phyloP scores from a whole-genome alignment of 2,113 vertebrate species.

The Chionodraco myersi region DNA sequence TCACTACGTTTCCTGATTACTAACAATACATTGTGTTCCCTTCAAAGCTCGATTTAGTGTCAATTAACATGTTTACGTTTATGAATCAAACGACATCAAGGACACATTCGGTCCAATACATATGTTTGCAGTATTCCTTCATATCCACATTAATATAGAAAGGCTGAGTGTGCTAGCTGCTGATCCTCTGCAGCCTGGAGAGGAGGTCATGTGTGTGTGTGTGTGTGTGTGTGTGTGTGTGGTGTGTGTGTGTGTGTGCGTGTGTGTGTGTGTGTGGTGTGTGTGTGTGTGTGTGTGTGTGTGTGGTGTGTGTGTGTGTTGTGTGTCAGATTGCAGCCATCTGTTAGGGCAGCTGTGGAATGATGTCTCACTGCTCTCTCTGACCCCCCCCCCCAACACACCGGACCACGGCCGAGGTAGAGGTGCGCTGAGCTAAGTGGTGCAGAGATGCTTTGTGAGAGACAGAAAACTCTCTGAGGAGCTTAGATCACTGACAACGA shows the following conservation, averaged over 20 bases:
- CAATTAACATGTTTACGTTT: too few relatives aligned
- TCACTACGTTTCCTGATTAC: too few relatives aligned
- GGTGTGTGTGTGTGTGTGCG: slow-evolving; percentile 10
- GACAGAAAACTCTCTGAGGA: slow-evolving; percentile 85
- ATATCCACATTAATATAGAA: too few relatives aligned
- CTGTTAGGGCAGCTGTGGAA: slow-evolving; percentile 71
- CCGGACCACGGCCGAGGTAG: slow-evolving; percentile 3
- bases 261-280: slow-evolving; percentile 8
- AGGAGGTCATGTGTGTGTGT: slow-evolving; percentile 26
- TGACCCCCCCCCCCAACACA: slow-evolving; percentile 1
- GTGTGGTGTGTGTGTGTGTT: slow-evolving; percentile 11
- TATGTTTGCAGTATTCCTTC: too few relatives aligned
- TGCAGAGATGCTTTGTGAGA: slow-evolving; percentile 87
- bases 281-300: slow-evolving; percentile 17
- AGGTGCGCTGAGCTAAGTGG: slow-evolving; percentile 86
- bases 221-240: slow-evolving; percentile 14
- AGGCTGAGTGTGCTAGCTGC: slow-evolving; percentile 1
- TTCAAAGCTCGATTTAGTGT: too few relatives aligned
- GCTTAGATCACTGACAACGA: slow-evolving; percentile 86
- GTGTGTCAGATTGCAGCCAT: slow-evolving; percentile 51
- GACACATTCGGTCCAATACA: too few relatives aligned
- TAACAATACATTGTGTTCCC: too few relatives aligned
- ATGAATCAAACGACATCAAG: too few relatives aligned
- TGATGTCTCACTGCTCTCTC: slow-evolving; percentile 48
- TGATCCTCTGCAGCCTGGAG: not conserved